Percentiles rank a stretch among this genome's conserved stretches.
Evolutionary conservation across 1,140 invertebrate genomes (phyloP).

Genomic region (Pentalonia nigronervosa): DNA sequence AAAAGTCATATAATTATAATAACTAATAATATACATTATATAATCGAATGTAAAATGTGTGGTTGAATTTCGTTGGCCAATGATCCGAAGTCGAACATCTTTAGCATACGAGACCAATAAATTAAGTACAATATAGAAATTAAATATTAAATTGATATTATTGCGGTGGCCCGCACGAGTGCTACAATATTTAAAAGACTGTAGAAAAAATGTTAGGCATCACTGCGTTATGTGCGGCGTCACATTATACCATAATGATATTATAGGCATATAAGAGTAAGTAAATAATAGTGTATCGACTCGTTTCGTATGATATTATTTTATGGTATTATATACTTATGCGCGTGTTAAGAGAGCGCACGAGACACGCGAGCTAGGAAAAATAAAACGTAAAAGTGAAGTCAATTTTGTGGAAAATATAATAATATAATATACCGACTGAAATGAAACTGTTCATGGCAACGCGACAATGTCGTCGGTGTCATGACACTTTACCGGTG

Average conservation of each 20-base stretch:
- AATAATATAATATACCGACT: neutral
- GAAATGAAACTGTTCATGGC: neutral
- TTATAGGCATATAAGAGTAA: neutral
- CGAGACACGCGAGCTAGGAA: neutral
- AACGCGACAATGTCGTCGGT: neutral
- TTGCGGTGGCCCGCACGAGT: too few species aligned
- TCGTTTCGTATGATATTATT: neutral
- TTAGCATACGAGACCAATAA: too few species aligned
- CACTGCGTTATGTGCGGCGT: neutral
- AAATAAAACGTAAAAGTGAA: neutral
- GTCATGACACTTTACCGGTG: neutral
- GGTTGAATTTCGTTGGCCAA: too few species aligned
- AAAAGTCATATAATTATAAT: too few species aligned
- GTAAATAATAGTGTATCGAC: neutral
- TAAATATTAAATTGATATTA: too few species aligned
- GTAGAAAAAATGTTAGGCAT: too few species aligned
- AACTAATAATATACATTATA: too few species aligned
- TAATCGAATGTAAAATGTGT: too few species aligned
- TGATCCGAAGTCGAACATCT: too few species aligned
- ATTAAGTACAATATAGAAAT: too few species aligned
- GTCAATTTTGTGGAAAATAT: neutral
- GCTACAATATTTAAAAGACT: too few species aligned
- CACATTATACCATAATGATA: neutral
- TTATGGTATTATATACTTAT: neutral
- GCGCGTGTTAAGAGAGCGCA: too few species aligned